phyloP scores from a whole-genome alignment of 2,113 vertebrate genomes.

The Halichoerus grypus region DNA sequence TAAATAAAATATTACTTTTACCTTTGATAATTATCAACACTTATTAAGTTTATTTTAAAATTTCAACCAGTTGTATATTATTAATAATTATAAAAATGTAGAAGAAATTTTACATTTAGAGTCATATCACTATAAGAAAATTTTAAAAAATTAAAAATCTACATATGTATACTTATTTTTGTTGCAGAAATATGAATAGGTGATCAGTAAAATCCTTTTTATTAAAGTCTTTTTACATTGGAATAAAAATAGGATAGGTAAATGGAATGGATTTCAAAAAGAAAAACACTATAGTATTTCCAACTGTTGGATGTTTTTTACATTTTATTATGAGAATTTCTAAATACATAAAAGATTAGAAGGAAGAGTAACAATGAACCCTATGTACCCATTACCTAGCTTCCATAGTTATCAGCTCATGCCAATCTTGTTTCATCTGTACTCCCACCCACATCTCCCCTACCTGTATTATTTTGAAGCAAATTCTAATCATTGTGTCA shows the following conservation, averaged over 20 bases:
- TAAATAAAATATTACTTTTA: background rate
- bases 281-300: background rate
- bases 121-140: background rate
- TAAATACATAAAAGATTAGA: background rate
- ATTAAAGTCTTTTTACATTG: background rate
- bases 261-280: background rate
- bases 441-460: background rate
- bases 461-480: background rate
- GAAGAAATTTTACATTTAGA: constrained; percentile 13
- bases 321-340: constrained; percentile 17
- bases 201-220: constrained; percentile 2
- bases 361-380: background rate
- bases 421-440: background rate
- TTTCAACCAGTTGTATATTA: background rate
- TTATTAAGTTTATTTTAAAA: background rate
- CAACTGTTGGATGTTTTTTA: background rate
- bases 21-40: constrained; percentile 15
- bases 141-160: background rate
- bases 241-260: background rate
- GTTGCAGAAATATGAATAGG: background rate
- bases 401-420: background rate
- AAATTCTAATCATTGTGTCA: background rate
- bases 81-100: background rate
- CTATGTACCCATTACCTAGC: background rate
- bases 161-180: background rate